Base-by-base conservation (phyloP, 2,888 invertebrate species). In the Sclerodermus sp. region DNA sequence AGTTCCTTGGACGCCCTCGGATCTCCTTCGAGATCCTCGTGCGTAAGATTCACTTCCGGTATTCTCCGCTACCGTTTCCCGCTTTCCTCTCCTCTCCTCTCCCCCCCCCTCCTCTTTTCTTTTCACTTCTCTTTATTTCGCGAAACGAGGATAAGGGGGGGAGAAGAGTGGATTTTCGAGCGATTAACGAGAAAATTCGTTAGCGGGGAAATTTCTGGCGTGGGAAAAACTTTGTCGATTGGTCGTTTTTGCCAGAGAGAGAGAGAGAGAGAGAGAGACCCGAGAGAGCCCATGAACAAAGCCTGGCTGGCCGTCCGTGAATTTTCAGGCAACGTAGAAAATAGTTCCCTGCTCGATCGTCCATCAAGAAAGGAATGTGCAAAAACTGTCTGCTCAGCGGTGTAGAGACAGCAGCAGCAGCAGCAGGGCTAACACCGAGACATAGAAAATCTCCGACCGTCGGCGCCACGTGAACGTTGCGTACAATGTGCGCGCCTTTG, bases 291-390 rank as follows among this genome's bases (percentile, higher is more conserved):
- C 4, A 8, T 14, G 34, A 34, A 34, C 23, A 30, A 45, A 9
- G 29, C 42, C 30, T 43, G 38, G 29, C 39, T 23, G 23, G 4
- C 23, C 23, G 23, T 23, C 34, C n/a, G 4, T 34, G 45, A 52
- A 52, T 52, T 52, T 45, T 40, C 34, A 44, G 36, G 41, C 50
- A 36, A 45, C 39, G 45, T 15, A 42, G 47, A 40, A 52, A 50
- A 52, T 50, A 40, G 49, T 45, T 45, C 50, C 30, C 29, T 44
- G 47, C 32, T 49, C 51, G 46, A 51, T 59, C 57, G 53, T 55
- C 42, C 51, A 42, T 57, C 42, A 56, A 50, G 38, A 40, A 49
- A 17, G 48, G 34, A 51, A 47, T 47, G 47, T 32, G 23, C 39
- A 16, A 42, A 39, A 51, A 37, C n/a, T 43, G 41, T 4, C 37